phyloP scores from a whole-genome alignment of 2,888 invertebrate genomes.

The Agapetus fuscipes region DNA sequence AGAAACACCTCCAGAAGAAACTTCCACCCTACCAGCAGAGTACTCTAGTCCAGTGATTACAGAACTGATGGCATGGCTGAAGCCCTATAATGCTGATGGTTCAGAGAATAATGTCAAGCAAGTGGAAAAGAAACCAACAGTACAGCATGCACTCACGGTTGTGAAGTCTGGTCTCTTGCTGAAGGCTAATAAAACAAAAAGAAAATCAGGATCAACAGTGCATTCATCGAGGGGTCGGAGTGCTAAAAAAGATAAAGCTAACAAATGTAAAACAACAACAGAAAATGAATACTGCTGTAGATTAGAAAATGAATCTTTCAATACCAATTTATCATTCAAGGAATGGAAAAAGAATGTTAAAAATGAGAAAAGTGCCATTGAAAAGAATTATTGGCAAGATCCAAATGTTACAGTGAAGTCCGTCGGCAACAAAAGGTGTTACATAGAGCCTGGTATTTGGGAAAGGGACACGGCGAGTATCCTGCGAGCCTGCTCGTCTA shows the following conservation, averaged over 20 bases:
- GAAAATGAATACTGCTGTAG: slow-evolving; percentile 8
- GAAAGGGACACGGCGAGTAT: slow-evolving; percentile 49
- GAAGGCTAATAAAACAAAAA: slow-evolving; percentile 36
- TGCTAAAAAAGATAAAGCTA: slow-evolving; percentile 27
- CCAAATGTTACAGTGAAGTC: slow-evolving; percentile 25
- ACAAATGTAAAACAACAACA: slow-evolving; percentile 25
- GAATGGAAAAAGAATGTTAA: slow-evolving; percentile 8
- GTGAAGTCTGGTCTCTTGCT: slow-evolving; percentile 37
- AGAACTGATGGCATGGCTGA: slow-evolving; percentile 57
- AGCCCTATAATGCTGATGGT: slow-evolving; percentile 37
- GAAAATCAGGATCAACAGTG: slow-evolving; percentile 38
- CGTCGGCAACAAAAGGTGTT: slow-evolving; percentile 45
- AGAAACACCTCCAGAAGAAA: slow-evolving; percentile 26
- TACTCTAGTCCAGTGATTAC: slow-evolving; percentile 50
- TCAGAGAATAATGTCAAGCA: slow-evolving; percentile 10
- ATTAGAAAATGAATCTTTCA: slow-evolving; percentile 12
- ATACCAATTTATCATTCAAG: neutral
- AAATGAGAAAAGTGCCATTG: slow-evolving; percentile 7
- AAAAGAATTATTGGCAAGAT: slow-evolving; percentile 19
- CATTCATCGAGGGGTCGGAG: slow-evolving; percentile 35
- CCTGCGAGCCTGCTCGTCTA: slow-evolving; percentile 21
- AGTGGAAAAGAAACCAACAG: slow-evolving; percentile 28
- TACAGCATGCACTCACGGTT: slow-evolving; percentile 42
- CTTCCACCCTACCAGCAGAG: slow-evolving; percentile 32
- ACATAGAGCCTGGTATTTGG: slow-evolving; percentile 44